Conservation (phyloP, 2,888 invertebrate species). For the Drosophila macrothrix region DNA sequence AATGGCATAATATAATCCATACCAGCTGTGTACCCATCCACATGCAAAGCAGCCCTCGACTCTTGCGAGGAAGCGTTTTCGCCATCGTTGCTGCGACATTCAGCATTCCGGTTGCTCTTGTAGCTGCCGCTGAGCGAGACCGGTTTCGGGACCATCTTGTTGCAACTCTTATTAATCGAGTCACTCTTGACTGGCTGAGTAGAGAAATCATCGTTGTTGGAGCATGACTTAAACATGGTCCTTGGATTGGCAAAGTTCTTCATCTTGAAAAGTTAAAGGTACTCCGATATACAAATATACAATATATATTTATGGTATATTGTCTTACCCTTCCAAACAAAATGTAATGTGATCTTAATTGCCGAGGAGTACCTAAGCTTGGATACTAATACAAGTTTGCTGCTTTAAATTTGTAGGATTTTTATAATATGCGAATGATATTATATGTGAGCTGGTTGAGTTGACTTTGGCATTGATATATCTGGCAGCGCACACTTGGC, state of each 20-base stretch:
- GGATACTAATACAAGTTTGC: slow-evolving; percentile 26
- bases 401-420: slow-evolving; percentile 47
- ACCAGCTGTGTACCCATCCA: slow-evolving; percentile 19
- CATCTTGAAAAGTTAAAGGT: slow-evolving; percentile 48
- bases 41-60: slow-evolving; percentile 37
- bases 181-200: slow-evolving; percentile 40
- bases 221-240: slow-evolving; percentile 60
- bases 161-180: background rate
- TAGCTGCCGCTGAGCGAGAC: slow-evolving; percentile 1
- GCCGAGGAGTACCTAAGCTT: slow-evolving; percentile 3
- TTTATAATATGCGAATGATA: slow-evolving; percentile 39
- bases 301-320: background rate
- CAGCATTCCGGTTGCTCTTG: slow-evolving; percentile 25
- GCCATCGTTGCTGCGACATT: slow-evolving; percentile 12
- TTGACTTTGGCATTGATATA: too few relatives aligned
- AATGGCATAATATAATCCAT: slow-evolving; percentile 2
- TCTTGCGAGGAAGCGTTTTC: slow-evolving; percentile 23
- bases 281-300: background rate
- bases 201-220: slow-evolving; percentile 54
- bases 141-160: background rate
- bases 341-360: slow-evolving; percentile 33
- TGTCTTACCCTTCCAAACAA: slow-evolving; percentile 15
- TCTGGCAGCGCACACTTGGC: too few relatives aligned
- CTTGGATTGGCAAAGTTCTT: slow-evolving; percentile 68
- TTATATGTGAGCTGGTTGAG: slow-evolving; percentile 21